These are phyloP conservation scores for Acleris laterana DNA, from an alignment of 2,888 invertebrate genomes.

Conservation along the genomic window DNA sequence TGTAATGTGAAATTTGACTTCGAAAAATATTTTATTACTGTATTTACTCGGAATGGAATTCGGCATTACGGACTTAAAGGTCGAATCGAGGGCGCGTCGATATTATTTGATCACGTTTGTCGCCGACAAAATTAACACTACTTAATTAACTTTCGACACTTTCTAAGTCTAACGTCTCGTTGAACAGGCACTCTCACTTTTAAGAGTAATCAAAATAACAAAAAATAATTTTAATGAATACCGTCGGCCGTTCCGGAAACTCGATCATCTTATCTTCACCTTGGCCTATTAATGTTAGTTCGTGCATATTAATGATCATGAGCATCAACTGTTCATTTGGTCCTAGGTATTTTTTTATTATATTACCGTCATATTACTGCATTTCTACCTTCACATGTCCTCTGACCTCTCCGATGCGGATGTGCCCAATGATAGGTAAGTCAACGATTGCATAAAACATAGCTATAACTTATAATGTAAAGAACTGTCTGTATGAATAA, in stretches of 20 bases:
- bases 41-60: constrained; percentile 25
- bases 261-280: constrained; percentile 45
- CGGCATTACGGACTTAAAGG: constrained; percentile 22
- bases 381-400: no score
- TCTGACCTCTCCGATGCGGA: no score
- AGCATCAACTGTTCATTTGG: no score
- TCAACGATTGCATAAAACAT: no score
- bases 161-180: constrained; percentile 44
- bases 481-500: no score
- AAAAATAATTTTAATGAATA: constrained; percentile 48
- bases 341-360: no score
- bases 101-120: constrained; percentile 14
- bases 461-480: no score
- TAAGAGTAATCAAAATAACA: constrained; percentile 31
- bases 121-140: constrained; percentile 29
- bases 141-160: constrained; percentile 48
- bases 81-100: constrained; percentile 14
- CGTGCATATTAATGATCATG: not conserved
- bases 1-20: constrained; percentile 22
- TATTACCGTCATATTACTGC: no score
- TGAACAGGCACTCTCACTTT: constrained; percentile 36
- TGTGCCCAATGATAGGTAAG: no score
- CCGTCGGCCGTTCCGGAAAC: constrained; percentile 51
- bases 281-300: constrained; percentile 34
- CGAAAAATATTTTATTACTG: constrained; percentile 22